phyloP scores from a whole-genome alignment of 2,888 invertebrate species.

The Mesopsocus fuscifrons region DNA sequence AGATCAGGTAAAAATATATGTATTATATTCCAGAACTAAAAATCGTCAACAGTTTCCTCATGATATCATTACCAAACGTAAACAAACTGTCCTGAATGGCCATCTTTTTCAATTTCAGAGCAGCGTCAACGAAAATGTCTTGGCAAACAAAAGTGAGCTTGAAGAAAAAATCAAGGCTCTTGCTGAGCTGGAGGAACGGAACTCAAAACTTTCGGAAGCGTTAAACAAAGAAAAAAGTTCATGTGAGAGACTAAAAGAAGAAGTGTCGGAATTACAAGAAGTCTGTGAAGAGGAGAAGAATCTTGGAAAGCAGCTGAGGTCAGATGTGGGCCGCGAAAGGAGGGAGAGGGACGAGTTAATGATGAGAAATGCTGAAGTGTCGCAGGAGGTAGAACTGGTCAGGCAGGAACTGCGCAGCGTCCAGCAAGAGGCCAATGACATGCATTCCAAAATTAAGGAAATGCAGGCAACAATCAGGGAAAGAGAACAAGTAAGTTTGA shows the following conservation, averaged over 20 bases:
- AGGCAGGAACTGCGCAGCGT: constrained; percentile 53
- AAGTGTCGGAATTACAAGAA: constrained; percentile 11
- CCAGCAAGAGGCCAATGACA: constrained; percentile 39
- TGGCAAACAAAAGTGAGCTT: constrained; percentile 11
- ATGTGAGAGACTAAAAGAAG: constrained; percentile 10
- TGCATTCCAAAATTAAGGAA: constrained; percentile 33
- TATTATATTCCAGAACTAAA: no score
- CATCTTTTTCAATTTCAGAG: constrained; percentile 5
- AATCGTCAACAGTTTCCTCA: no score
- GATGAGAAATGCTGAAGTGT: constrained; percentile 61
- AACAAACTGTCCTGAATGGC: no score
- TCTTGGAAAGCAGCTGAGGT: neutral
- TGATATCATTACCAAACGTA: no score
- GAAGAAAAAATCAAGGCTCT: constrained; percentile 7
- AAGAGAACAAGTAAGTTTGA: constrained; percentile 26
- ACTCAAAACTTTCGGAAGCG: neutral
- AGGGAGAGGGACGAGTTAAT: constrained; percentile 57
- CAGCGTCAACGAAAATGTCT: neutral
- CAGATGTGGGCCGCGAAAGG: constrained; percentile 31
- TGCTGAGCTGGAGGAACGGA: constrained; percentile 10
- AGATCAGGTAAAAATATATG: no score
- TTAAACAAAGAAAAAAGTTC: neutral
- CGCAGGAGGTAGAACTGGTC: constrained; percentile 57
- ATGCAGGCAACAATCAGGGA: constrained; percentile 34
- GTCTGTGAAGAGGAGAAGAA: constrained; percentile 12